Conservation (phyloP, 2,888 invertebrate genomes). For the Euphydryas editha region DNA sequence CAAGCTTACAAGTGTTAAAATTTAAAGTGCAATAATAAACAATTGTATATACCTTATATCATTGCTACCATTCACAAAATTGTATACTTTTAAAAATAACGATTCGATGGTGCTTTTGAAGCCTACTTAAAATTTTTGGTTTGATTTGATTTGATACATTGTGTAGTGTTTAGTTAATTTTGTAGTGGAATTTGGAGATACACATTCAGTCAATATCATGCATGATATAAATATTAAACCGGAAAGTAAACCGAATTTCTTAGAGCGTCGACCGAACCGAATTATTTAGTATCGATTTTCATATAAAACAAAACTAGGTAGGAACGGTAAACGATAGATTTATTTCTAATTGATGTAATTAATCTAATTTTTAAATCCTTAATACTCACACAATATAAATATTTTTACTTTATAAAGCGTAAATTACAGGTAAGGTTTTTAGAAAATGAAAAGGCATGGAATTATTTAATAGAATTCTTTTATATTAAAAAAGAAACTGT, state of each 20-base stretch:
- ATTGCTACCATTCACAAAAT: no score
- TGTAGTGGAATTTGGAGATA: no score
- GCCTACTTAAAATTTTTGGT: no score
- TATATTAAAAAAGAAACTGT: slow-evolving; percentile 14
- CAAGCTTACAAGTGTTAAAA: no score
- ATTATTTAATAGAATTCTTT: slow-evolving; percentile 10
- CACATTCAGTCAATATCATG: no score
- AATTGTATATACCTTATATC: no score
- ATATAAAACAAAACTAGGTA: neutral
- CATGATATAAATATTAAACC: neutral
- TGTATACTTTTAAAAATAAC: no score
- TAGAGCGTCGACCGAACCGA: neutral
- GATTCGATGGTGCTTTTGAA: no score
- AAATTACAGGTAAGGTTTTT: neutral
- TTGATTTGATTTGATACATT: no score
- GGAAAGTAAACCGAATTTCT: neutral
- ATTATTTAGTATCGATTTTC: neutral
- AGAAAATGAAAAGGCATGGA: neutral
- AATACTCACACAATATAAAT: neutral
- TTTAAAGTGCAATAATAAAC: no score
- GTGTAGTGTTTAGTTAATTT: no score
- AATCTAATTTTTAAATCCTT: neutral
- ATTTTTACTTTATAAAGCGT: neutral
- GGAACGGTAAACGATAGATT: neutral
- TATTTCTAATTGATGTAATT: neutral